These are phyloP conservation scores for Congeria kusceri DNA, from an alignment of 2,888 invertebrate genomes.

Conservation along the genomic window DNA sequence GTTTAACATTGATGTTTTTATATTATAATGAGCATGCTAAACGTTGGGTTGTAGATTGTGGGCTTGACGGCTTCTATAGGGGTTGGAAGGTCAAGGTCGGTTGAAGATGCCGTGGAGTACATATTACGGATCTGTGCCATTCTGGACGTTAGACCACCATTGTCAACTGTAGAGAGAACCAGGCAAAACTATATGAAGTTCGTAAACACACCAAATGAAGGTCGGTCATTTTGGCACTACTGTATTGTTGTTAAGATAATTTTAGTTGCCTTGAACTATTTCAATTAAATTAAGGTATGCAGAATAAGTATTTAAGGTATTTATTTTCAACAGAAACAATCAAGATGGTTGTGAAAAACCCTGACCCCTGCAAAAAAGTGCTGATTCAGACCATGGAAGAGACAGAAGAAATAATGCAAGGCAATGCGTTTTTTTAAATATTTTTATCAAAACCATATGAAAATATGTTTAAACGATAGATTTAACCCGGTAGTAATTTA, in stretches of 20 bases:
- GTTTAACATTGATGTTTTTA: no score
- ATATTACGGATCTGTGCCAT: conserved; percentile 78
- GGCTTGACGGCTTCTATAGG: conserved; percentile 84
- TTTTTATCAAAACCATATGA: no score
- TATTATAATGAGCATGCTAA: no score
- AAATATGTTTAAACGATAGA: no score
- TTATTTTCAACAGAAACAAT: conserved; percentile 37
- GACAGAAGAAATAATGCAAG: conserved; percentile 39
- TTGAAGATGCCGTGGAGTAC: conserved; percentile 74
- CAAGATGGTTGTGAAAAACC: conserved; percentile 6
- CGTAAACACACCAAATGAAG: conserved; percentile 70
- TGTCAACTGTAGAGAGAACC: conserved; percentile 70
- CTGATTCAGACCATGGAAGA: conserved; percentile 37
- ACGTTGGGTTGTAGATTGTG: conserved; percentile 81
- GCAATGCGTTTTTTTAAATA: conserved; percentile 7
- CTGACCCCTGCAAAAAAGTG: conserved; percentile 34
- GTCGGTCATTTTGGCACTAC: conserved; percentile 10
- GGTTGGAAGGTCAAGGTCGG: conserved; percentile 75
- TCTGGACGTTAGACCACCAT: conserved; percentile 64
- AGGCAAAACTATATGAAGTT: conserved; percentile 62
- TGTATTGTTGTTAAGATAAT: no score
- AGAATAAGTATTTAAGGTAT: no score
- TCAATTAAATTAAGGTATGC: no score
- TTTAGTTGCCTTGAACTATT: no score
- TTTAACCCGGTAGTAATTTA: no score